Conservation (phyloP, 2,888 invertebrate species). For the Acholoe squamosa region DNA sequence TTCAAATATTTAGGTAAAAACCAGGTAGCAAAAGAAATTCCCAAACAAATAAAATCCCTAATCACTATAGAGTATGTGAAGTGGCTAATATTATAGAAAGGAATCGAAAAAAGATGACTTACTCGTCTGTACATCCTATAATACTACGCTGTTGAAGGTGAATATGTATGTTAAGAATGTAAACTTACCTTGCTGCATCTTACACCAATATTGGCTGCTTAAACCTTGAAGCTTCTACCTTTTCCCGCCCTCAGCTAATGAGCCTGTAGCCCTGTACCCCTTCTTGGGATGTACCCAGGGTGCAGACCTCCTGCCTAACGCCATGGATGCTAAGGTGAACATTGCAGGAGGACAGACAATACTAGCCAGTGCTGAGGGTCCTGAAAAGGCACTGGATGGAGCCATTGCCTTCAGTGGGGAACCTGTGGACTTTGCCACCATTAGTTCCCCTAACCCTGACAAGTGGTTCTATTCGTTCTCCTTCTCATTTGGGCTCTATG, state of each 20-base stretch:
- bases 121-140: too few species aligned
- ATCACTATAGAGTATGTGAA: too few species aligned
- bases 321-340: not conserved
- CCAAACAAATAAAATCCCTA: too few species aligned
- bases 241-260: not conserved
- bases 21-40: too few species aligned
- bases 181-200: too few species aligned
- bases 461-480: slow-evolving; percentile 34
- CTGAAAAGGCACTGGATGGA: not conserved
- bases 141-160: too few species aligned
- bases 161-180: too few species aligned
- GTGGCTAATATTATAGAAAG: too few species aligned
- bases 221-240: too few species aligned
- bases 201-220: too few species aligned
- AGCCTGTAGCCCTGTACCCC: slow-evolving; percentile 29
- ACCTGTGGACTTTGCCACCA: not conserved
- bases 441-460: not conserved
- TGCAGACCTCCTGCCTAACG: slow-evolving; percentile 3
- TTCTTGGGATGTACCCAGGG: slow-evolving; percentile 11
- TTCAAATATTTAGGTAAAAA: too few species aligned
- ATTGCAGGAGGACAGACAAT: not conserved
- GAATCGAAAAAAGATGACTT: too few species aligned
- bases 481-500: not conserved
- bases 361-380: slow-evolving; percentile 5
- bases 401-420: not conserved